Evolutionary conservation across 2,888 invertebrate species (phyloP), one percentile per base, ranked within the genome.

Genomic region (Lordiphosa andalusiaca): DNA sequence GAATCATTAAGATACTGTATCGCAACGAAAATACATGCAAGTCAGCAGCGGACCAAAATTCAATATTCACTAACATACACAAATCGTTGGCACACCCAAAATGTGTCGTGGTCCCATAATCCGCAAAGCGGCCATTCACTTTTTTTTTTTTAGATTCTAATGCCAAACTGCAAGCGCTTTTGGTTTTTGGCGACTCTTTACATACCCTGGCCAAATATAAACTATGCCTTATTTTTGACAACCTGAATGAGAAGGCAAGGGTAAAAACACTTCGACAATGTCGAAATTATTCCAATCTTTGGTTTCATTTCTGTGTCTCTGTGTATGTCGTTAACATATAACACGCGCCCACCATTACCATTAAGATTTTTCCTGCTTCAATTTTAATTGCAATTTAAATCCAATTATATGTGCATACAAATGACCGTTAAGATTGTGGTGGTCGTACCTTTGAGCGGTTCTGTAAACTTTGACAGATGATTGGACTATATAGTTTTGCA

Each of bases 21-120:
- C 47, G 12, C 3, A 9, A 30, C 30, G 4, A 30, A n/a, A 35
- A 65, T 38, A 46, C 44, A 48, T 54, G 46, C 13, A 51, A 56
- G 46, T 41, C 36, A 42, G 63, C 30, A 10, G 6, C 50, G 40
- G 30, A 41, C 50, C 46, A 37, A 25, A 33, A 33, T 44, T 63
- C 57, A 57, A 52, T 67, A 59, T 54, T 37, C 53, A 44, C 39
- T 35, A 49, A 52, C 65, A 59, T 53, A 39, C 53, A 44, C 37
- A 37, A 54, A 49, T 49, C 36, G 49, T 58, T 47, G 73, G 64
- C 84, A 77, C 78, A 84, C 78, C 77, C 67, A 76, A 80, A 78
- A 62, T 47, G 39, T 57, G 36, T 33, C 52, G 48, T 35, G 42
- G 51, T 25, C 42, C 53, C 30, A 42, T 54, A 55, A 51, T 48